Evolutionary conservation across 64 coral and sea anemone genomes (phyloP), one percentile per base, ranked within the genome.

Genomic region (Stichodactyla helianthus): DNA sequence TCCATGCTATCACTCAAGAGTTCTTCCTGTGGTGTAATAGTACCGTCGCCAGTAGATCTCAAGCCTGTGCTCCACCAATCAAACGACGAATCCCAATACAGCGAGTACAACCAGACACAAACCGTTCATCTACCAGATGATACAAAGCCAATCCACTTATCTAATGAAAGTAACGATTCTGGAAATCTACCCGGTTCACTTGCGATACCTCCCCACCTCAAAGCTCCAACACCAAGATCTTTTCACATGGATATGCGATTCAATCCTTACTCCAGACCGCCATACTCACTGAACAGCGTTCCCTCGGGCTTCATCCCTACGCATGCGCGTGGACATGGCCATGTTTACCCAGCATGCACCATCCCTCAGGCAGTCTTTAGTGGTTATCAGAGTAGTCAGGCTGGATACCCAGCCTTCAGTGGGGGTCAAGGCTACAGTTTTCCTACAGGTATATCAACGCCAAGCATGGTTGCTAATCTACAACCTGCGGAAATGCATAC

Each of bases 161-260:
- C 63, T 51, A 80, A 85, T 74, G 85, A 89, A 60, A 53, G 77
- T 2, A 88, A 71, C 59, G 94, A 96, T 0, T 31, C 83, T 14
- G 61, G 88, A 25, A 64, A 87, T 18, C 70, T 86, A 62, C 68
- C 86, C 23, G 77, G 80, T 22, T 77, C 88, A 55, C 55, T 92
- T 53, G 17, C 91, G 13, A 53, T 82, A 71, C 79, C 81, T 53
- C 81, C 91, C 13, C 94, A 93, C 26, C 52, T 96, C 10, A 96
- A 96, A 65, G 67, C 89, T 0, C 91, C 80, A 18, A 84, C 91
- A 26, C 77, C 91, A 22, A 87, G 94, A 5, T 35, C 91, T 55
- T 89, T 96, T 63, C 94, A 93, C 60, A 93, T 96, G 94, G 94
- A 96, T 83, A 96, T 96, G 91, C 83, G 94, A 44, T 96, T 89